Evolutionary conservation across 2,113 vertebrate genomes (phyloP).

Genomic region (Azemiops feae): DNA sequence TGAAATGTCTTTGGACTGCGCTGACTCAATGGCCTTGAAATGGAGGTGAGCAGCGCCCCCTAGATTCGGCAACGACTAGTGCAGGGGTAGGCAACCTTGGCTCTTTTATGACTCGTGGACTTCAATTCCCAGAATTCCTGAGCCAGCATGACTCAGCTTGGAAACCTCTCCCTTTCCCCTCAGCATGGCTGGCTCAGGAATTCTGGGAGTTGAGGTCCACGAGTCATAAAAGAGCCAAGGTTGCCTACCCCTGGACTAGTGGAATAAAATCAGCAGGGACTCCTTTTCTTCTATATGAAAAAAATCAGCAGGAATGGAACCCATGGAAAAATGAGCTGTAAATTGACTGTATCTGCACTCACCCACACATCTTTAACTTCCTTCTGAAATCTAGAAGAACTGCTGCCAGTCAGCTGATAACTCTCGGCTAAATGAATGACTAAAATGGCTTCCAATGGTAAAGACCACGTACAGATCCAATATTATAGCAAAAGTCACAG

Average conservation of each 20-base stretch:
- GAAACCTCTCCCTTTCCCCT: too few relatives aligned
- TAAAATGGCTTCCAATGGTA: background rate
- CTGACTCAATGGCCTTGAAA: background rate
- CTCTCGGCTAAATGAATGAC: background rate
- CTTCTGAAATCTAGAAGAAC: background rate
- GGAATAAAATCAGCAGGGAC: background rate
- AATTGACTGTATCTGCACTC: background rate
- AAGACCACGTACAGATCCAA: background rate
- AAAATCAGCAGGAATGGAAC: background rate
- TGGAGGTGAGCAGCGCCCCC: background rate
- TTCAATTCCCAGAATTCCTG: too few relatives aligned
- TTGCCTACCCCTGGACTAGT: too few relatives aligned
- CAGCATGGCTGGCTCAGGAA: too few relatives aligned
- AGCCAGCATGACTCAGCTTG: too few relatives aligned
- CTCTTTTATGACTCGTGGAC: too few relatives aligned
- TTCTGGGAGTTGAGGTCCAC: too few relatives aligned
- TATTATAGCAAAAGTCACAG: constrained; percentile 25
- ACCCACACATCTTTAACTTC: background rate
- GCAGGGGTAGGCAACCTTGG: too few relatives aligned
- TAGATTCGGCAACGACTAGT: background rate
- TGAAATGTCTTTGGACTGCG: background rate
- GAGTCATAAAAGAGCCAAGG: too few relatives aligned
- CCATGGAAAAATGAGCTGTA: background rate
- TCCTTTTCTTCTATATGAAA: background rate
- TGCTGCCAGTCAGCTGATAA: background rate